Percentiles rank a stretch among this genome's conserved stretches.
These are phyloP conservation scores for Linurgus olivaceus DNA, from an alignment of 2,797 vertebrate species.

Conservation along the genomic window DNA sequence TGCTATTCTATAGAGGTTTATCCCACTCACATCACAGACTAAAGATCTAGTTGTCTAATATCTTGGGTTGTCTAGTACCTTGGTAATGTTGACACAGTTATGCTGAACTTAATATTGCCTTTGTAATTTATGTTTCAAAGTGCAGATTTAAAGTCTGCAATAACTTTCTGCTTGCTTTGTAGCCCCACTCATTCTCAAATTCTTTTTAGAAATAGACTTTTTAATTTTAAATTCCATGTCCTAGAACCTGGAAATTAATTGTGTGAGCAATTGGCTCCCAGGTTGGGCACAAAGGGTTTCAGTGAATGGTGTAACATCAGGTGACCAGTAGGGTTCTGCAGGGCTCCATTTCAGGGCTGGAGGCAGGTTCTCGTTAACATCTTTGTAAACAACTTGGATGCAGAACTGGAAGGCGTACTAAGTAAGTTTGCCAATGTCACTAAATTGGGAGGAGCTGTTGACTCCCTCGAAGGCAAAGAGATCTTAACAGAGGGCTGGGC, in stretches of 20 bases:
- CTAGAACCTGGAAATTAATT: not conserved
- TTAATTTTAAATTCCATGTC: not conserved
- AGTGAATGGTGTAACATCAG: not conserved
- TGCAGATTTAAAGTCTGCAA: not conserved
- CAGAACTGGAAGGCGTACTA: not conserved
- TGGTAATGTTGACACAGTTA: not conserved
- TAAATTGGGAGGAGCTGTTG: not conserved
- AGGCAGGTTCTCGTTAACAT: not conserved
- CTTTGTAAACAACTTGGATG: not conserved
- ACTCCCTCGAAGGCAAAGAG: not conserved
- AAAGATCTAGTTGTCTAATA: not conserved
- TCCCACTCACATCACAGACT: not conserved
- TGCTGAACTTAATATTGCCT: not conserved
- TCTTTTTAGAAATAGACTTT: not conserved
- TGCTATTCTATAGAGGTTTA: not conserved
- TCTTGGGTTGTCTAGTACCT: not conserved
- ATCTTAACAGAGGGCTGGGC: not conserved
- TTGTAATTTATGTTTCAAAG: not conserved
- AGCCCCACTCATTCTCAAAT: not conserved
- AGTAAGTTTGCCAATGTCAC: not conserved
- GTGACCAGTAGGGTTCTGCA: not conserved
- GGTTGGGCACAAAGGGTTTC: not conserved
- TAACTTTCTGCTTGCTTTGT: not conserved
- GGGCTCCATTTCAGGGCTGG: not conserved
- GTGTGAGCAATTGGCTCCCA: rapidly evolving